Base-by-base conservation (phyloP, 1,140 invertebrate species). In the Conus betulinus region DNA sequence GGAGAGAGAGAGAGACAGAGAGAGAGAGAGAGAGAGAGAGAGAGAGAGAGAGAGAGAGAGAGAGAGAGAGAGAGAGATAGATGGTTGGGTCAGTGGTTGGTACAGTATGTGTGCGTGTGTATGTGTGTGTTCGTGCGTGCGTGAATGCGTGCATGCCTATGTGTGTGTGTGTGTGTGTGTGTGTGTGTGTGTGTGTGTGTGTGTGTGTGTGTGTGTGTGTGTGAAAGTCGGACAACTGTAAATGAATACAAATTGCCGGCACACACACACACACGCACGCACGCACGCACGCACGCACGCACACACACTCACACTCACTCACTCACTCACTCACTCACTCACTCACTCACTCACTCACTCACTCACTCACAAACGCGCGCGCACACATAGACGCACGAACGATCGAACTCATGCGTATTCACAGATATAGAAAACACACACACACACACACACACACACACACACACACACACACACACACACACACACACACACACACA, bases 361-460 rank as follows among this genome's bases (percentile, higher is more conserved):
- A 71, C 67, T 5, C 67, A 71, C 67, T 5, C 11, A 71, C 20
- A 71, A 11, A 71, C 67, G 23, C 67, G 20, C 20, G 20, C 67
- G 20, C 67, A 71, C 67, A 71, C 67, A 71, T 23, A 82, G 3
- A 82, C 39, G 15, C 79, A 52, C 13, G 17, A 17, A 84, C 53
- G 13, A 5, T 17, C 57, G 23, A 17, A 57, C 52, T 17, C 25
- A 27, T 8, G 17, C 82, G 57, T 17, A 25, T 52, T 55, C 52
- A 15, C 13, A 83, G 15, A 25, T n/a, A 55, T 3, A n/a, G n/a
- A n/a, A n/a, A n/a, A n/a, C 55, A 83, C 81, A 55, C 55, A 60
- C 81, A 83, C 55, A 13, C 55, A 55, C n/a, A 55, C 81, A 83
- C 52, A 60, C 52, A 83, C 55, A 83, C 81, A 83, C 81, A 55